Conservation (phyloP, 1,140 invertebrate species). For the Drosophila kepulauana region DNA sequence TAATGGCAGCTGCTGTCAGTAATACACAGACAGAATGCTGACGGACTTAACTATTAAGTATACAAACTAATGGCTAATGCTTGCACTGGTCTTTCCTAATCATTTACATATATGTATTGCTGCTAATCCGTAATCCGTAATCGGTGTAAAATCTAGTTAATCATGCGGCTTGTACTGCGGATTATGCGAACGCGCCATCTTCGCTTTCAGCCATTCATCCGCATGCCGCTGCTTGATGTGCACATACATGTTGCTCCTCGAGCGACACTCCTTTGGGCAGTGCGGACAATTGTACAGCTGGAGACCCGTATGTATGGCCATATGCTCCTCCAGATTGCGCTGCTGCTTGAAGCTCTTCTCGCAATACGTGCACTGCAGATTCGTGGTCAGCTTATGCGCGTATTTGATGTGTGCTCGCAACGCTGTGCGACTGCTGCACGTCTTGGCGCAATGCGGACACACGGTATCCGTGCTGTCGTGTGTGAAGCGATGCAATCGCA, state of each 20-base stretch:
- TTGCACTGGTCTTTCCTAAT: too few species aligned
- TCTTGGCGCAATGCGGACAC: conserved; percentile 72
- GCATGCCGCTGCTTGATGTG: conserved; percentile 80
- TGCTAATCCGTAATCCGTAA: too few species aligned
- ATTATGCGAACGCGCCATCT: conserved; percentile 79
- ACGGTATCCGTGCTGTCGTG: conserved; percentile 67
- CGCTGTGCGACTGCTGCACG: conserved; percentile 65
- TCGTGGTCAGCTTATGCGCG: conserved; percentile 71
- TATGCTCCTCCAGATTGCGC: conserved; percentile 79
- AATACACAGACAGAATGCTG: too few species aligned
- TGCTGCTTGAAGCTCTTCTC: conserved; percentile 79
- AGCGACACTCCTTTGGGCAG: conserved; percentile 79
- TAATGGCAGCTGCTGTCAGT: too few species aligned
- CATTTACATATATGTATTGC: too few species aligned
- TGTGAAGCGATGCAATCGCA: conserved; percentile 69
- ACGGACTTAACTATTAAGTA: too few species aligned
- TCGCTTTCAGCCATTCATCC: conserved; percentile 75
- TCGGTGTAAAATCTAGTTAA: neutral
- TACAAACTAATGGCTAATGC: neutral
- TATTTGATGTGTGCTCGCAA: conserved; percentile 74
- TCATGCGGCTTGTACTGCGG: conserved; percentile 66
- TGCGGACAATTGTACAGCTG: conserved; percentile 82
- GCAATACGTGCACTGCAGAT: conserved; percentile 76
- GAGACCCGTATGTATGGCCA: conserved; percentile 84
- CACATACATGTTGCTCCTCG: conserved; percentile 83